Conservation (phyloP, 2,797 vertebrate species). For the Anguilla marmorata region DNA sequence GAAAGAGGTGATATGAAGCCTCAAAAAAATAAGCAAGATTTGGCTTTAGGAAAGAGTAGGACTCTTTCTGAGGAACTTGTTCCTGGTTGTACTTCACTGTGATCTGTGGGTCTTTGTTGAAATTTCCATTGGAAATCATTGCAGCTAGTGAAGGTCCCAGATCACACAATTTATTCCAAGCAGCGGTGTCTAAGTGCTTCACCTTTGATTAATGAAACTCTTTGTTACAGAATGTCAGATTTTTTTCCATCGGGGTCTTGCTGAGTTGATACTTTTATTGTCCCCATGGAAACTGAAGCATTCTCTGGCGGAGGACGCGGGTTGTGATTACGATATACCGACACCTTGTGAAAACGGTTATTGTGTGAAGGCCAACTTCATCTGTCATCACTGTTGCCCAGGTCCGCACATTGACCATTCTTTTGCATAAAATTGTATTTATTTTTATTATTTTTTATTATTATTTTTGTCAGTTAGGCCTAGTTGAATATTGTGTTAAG, state of each 20-base stretch:
- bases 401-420: neutral
- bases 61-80: neutral
- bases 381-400: neutral
- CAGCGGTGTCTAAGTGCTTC: conserved; percentile 10
- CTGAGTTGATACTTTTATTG: conserved; percentile 13
- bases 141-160: neutral
- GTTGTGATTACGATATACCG: neutral
- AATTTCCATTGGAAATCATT: neutral
- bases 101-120: neutral
- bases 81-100: neutral
- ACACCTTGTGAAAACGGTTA: neutral
- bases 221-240: neutral
- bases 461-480: neutral
- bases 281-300: neutral
- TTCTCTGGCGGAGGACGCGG: neutral
- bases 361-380: neutral
- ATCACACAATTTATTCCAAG: conserved; percentile 11
- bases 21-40: neutral
- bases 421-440: neutral
- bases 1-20: neutral
- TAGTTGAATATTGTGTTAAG: neutral
- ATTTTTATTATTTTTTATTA: neutral
- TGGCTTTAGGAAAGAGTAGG: neutral
- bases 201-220: conserved; percentile 20
- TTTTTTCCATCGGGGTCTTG: neutral